Base-by-base conservation (phyloP, 2,888 invertebrate genomes). In the Eretmocerus hayati region DNA sequence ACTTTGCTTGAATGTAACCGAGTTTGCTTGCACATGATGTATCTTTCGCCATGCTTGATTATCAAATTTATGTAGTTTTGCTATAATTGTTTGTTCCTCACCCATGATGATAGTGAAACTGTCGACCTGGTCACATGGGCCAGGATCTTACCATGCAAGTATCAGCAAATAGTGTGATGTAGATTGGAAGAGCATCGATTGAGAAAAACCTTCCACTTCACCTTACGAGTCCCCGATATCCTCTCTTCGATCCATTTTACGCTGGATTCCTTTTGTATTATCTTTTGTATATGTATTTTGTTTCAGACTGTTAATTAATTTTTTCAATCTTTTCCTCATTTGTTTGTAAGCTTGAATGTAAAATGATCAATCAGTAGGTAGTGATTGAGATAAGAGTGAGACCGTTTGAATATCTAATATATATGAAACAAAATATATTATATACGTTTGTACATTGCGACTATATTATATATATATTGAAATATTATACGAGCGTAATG, bases 351-450 rank as follows among this genome's bases (percentile, higher is more conserved):
- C 42, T 45, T 50, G 43, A 50, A 41, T 49, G 32, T 48, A 49
- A 43, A 35, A 50, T 50, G 40, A 48, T 48, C 46, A 52, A 48
- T 54, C 56, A 52, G 57, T 57, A 56, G 54, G 62, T 61, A 62
- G 66, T 65, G 65, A 65, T 65, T 62, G 63, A 44, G 62, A 66
- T 56, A 63, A 59, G 66, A 66, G 64, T 64, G 66, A 66, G 63
- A 67, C 60, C 61, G 59, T 61, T 62, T 59, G 58, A 62, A 60
- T 64, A 62, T 60, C 57, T 63, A 64, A 63, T 64, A 61, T 63
- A 47, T 58, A 59, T 58, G 56, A 54, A 46, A 15, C 19, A 32
- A 45, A 58, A 59, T 58, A 58, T 59, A 58, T 59, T 58, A 57
- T 59, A 61, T 59, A 61, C 51, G 59, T 62, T 60, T 62, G 59